Conservation (phyloP, 2,113 vertebrate genomes). For the Nipponia nippon region DNA sequence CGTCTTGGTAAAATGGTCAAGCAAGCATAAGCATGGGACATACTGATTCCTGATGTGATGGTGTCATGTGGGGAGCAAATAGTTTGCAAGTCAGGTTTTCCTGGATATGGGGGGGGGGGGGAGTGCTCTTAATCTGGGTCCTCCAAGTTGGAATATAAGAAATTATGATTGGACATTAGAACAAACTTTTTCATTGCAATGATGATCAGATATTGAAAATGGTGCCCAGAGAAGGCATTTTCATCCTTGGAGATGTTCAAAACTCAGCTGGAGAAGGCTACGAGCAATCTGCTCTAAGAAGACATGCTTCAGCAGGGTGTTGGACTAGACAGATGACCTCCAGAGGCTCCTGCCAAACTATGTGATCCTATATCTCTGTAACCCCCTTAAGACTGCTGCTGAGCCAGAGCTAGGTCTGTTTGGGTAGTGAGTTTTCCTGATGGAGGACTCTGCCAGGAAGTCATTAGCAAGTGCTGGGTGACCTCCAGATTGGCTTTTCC, state of each 20-base stretch:
- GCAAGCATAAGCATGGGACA: not conserved
- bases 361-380: not conserved
- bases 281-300: not conserved
- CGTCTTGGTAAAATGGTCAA: not conserved
- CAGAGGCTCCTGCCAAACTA: not conserved
- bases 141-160: not conserved
- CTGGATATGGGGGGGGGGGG: not conserved
- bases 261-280: not conserved
- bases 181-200: not conserved
- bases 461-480: not conserved
- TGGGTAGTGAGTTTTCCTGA: not conserved
- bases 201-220: not conserved
- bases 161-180: not conserved
- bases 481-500: not conserved
- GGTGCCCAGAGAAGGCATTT: not conserved
- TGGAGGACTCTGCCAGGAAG: not conserved
- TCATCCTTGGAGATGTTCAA: not conserved
- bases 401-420: not conserved
- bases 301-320: not conserved
- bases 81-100: not conserved
- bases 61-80: not conserved
- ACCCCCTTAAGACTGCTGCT: not conserved
- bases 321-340: not conserved
- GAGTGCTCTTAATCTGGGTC: not conserved
- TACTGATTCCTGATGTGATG: not conserved